Percentiles rank a stretch among this genome's conserved stretches.
phyloP scores from a whole-genome alignment of 2,113 vertebrate genomes.

The Corythornis cristatus region DNA sequence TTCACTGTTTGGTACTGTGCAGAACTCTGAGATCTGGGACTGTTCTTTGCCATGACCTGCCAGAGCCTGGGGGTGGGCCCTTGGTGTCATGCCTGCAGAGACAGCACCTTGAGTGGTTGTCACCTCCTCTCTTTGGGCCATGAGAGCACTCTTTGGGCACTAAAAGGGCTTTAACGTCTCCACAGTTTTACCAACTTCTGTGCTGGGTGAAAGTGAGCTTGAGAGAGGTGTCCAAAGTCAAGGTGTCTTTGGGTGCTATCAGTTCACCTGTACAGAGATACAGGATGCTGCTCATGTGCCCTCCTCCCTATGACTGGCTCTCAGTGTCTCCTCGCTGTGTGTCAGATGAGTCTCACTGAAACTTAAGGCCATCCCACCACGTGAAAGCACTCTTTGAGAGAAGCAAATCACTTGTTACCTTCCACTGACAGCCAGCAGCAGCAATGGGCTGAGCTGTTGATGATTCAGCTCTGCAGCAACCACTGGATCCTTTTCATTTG shows the following conservation, averaged over 20 bases:
- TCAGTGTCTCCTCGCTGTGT: background rate
- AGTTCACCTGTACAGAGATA: background rate
- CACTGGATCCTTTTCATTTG: background rate
- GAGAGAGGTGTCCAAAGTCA: background rate
- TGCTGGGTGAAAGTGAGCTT: background rate
- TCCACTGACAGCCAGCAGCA: background rate
- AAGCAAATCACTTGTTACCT: background rate
- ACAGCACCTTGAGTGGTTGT: background rate
- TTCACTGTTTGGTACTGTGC: background rate
- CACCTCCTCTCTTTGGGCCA: background rate
- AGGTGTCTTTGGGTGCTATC: background rate
- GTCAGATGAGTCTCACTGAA: background rate
- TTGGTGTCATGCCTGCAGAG: background rate
- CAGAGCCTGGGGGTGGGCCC: background rate
- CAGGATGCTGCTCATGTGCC: accelerated
- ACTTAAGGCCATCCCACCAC: accelerated
- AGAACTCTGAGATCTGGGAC: too few relatives aligned
- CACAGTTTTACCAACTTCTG: background rate
- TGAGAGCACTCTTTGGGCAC: background rate
- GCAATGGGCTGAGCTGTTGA: background rate
- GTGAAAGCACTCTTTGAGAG: background rate
- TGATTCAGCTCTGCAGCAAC: background rate
- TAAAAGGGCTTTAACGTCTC: background rate
- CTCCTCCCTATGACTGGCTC: background rate
- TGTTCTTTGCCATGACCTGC: background rate